Evolutionary conservation across 92 coral and sea anemone genomes (phyloP).

Genomic region (Porites evermanni): DNA sequence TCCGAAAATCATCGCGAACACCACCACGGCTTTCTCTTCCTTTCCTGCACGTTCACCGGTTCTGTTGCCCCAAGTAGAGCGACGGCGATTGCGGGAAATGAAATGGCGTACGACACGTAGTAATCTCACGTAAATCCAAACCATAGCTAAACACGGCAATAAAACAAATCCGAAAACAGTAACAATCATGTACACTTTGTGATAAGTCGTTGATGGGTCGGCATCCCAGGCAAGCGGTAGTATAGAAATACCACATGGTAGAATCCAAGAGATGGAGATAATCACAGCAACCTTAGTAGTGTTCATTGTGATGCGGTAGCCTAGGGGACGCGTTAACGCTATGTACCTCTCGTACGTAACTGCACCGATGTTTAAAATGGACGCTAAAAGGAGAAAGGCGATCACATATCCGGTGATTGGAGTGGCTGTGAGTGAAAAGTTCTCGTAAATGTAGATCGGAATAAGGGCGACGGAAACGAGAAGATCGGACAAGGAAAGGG

Average conservation of each 20-base stretch:
- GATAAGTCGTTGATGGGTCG: slow-evolving; percentile 57
- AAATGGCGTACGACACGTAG: slow-evolving; percentile 80
- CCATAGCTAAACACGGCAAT: slow-evolving; percentile 79
- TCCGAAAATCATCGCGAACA: slow-evolving; percentile 78
- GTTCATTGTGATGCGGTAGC: slow-evolving; percentile 80
- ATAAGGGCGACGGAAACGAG: slow-evolving; percentile 74
- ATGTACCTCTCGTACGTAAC: slow-evolving; percentile 88
- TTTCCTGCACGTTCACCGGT: slow-evolving; percentile 85
- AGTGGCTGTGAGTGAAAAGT: slow-evolving; percentile 54
- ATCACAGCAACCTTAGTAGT: slow-evolving; percentile 55
- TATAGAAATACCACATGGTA: slow-evolving; percentile 69
- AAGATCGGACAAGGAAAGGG: slow-evolving; percentile 80
- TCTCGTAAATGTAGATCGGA: slow-evolving; percentile 80
- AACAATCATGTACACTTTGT: slow-evolving; percentile 70
- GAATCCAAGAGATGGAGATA: slow-evolving; percentile 67
- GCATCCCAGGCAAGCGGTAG: slow-evolving; percentile 84
- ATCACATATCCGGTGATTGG: slow-evolving; percentile 77
- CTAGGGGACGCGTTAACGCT: slow-evolving; percentile 84
- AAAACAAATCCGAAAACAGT: slow-evolving; percentile 72
- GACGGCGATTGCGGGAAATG: slow-evolving; percentile 76
- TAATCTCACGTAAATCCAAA: slow-evolving; percentile 75
- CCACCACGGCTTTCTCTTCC: slow-evolving; percentile 76
- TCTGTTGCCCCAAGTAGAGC: slow-evolving; percentile 85
- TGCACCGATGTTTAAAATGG: slow-evolving; percentile 87
- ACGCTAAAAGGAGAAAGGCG: slow-evolving; percentile 79